Evolutionary conservation across 2,888 invertebrate genomes (phyloP), one percentile per base, ranked within the genome.

Genomic region (Phasia obesa): DNA sequence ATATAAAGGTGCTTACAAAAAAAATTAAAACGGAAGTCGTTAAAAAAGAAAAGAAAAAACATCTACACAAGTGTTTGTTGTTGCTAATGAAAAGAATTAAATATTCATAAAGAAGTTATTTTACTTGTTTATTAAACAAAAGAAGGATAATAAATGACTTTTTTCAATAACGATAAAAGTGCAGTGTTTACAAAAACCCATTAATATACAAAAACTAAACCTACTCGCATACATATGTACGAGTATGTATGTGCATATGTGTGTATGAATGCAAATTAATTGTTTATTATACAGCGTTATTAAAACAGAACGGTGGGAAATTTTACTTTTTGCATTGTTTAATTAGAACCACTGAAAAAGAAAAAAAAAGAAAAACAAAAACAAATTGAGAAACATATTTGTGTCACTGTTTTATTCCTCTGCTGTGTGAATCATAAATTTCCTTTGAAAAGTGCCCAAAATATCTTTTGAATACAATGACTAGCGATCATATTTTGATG

Each of bases 351-450:
- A 49, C n/a, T 3, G 11, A 35, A 35, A 35, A 35, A 35, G 13
- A 3, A 17, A 31, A 49, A 49, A 1, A 15, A 25, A 19, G 49
- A 19, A 74, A 65, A 47, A 25, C 11, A 27, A 67, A 49, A 42
- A 35, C 4, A 25, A 69, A 59, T 76, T 53, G 23, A 70, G 4
- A 70, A 70, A 35, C 35, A 77, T n/a, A 62, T 19, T 55, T 64
- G 55, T 69, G 64, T 82, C 74, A 78, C 55, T 57, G 71, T 69
- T 44, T 71, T 62, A 60, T 81, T 76, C 60, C 49, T 42, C 53
- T 42, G 35, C 51, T 17, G 23, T 51, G 74, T 84, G 84, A 84
- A 65, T 84, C 84, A 84, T 77, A 69, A 62, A 73, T 84, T 80
- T 84, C 80, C 80, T 80, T 60, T 47, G 59, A 84, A 80, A 73